Conservation (phyloP, 2,888 invertebrate genomes). For the Panzeria rudis region DNA sequence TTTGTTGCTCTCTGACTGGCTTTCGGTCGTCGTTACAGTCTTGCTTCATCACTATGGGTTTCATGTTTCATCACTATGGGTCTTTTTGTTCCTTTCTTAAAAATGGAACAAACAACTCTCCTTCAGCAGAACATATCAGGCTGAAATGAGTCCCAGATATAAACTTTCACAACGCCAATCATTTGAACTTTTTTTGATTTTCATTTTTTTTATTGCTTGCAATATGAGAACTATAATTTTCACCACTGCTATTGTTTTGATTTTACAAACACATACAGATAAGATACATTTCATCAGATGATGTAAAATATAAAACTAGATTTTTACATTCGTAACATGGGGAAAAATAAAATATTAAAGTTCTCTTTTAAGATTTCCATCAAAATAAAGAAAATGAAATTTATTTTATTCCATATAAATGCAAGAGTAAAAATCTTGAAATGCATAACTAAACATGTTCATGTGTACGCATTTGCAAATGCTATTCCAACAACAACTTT, state of each 20-base stretch:
- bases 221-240: not conserved
- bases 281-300: conserved; percentile 22
- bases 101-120: too few relatives aligned
- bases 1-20: too few relatives aligned
- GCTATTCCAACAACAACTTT: not conserved
- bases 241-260: not conserved
- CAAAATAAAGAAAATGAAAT: conserved; percentile 45
- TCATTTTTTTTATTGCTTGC: too few relatives aligned
- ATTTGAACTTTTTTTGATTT: too few relatives aligned
- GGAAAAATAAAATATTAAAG: conserved; percentile 27
- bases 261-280: not conserved
- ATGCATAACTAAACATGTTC: conserved; percentile 45
- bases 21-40: too few relatives aligned
- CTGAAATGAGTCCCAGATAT: too few relatives aligned
- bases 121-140: too few relatives aligned
- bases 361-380: conserved; percentile 19
- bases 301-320: conserved; percentile 14
- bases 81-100: too few relatives aligned
- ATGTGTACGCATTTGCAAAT: not conserved
- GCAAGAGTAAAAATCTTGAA: conserved; percentile 32
- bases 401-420: conserved; percentile 41
- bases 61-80: too few relatives aligned
- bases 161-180: too few relatives aligned
- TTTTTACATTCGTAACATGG: conserved; percentile 8
- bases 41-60: too few relatives aligned